Conservation (phyloP, 2,113 vertebrate genomes). For the Albula glossodonta region DNA sequence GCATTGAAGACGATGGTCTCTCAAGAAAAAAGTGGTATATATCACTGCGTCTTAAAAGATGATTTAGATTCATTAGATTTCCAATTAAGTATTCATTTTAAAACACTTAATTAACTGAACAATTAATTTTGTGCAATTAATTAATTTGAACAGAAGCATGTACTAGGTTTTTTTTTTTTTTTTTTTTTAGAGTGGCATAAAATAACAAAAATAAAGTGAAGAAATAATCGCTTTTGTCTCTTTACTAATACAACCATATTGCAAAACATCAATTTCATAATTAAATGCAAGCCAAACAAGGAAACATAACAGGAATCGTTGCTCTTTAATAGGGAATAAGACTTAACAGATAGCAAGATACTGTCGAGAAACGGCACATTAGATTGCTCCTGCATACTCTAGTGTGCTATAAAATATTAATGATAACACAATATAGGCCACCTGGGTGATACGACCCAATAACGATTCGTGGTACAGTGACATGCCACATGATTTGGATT, state of each 20-base stretch:
- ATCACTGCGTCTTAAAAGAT: neutral
- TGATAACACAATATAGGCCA: neutral
- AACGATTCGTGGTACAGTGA: neutral
- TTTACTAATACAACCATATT: too few species aligned
- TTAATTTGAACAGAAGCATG: neutral
- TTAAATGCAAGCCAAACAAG: too few species aligned
- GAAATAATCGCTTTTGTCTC: too few species aligned
- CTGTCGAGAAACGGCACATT: neutral
- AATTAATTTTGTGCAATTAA: neutral
- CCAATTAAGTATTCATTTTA: neutral
- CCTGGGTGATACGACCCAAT: neutral
- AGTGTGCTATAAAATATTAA: neutral
- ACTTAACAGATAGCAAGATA: too few species aligned
- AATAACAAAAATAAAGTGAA: too few species aligned
- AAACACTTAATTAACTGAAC: conserved; percentile 7
- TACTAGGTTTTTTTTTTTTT: neutral
- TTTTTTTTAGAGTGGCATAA: neutral
- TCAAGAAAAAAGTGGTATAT: neutral
- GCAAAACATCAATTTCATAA: too few species aligned
- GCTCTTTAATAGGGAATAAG: too few species aligned
- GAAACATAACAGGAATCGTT: too few species aligned
- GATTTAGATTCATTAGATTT: neutral
- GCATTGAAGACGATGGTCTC: neutral
- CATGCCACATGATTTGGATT: neutral
- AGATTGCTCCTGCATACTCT: neutral